Conservation (phyloP, 2,113 vertebrate genomes). For the Prunella himalayana region DNA sequence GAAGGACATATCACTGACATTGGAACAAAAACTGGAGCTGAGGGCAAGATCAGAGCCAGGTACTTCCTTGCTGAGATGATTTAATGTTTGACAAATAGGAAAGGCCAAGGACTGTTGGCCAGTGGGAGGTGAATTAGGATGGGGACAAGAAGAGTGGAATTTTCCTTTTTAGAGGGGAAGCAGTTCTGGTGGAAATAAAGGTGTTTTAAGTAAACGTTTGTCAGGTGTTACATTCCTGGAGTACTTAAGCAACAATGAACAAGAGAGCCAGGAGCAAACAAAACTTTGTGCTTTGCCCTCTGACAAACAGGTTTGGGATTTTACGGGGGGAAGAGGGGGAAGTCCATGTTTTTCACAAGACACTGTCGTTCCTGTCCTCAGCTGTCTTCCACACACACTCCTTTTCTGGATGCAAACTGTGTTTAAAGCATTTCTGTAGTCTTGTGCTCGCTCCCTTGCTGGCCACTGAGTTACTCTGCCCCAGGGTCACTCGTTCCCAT, state of each 20-base stretch:
- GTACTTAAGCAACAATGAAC: background rate
- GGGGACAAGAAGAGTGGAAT: background rate
- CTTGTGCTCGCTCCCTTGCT: background rate
- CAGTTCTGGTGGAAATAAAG: background rate
- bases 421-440: background rate
- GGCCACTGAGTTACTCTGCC: background rate
- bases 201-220: background rate
- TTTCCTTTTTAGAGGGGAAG: constrained; percentile 13
- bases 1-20: background rate
- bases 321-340: background rate
- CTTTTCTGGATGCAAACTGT: background rate
- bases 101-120: background rate
- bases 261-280: background rate
- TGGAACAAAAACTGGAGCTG: background rate
- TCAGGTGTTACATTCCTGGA: background rate
- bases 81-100: background rate
- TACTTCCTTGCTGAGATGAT: background rate
- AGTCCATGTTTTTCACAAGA: background rate
- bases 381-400: background rate
- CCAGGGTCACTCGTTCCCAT: rapidly evolving
- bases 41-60: background rate
- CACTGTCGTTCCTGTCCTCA: background rate
- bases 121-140: background rate
- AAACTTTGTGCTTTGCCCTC: background rate
- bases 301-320: background rate